Conservation (phyloP, 2,113 vertebrate genomes). For the Paedocypris sp. region DNA sequence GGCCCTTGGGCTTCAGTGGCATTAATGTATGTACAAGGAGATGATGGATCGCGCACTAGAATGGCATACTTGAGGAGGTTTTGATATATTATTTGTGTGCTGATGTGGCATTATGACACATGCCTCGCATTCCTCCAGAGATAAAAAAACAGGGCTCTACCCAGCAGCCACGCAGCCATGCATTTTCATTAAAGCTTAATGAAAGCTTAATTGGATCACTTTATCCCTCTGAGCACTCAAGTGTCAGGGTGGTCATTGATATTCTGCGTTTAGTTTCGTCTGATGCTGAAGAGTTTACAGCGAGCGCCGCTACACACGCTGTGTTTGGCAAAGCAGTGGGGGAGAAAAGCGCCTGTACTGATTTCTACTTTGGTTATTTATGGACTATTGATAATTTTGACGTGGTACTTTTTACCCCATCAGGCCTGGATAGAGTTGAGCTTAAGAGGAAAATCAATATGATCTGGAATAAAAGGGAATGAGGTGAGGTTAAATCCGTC, state of each 20-base stretch:
- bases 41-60: constrained; percentile 2
- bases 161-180: constrained; percentile 23
- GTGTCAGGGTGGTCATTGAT: constrained; percentile 22
- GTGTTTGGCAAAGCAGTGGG: not conserved
- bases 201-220: constrained; percentile 35
- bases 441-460: not conserved
- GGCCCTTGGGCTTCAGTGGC: constrained; percentile 1
- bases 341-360: not conserved
- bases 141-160: constrained; percentile 20
- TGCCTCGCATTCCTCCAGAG: constrained; percentile 19
- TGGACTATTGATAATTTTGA: not conserved
- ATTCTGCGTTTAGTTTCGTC: constrained; percentile 7
- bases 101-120: constrained; percentile 5
- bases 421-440: not conserved
- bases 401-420: not conserved
- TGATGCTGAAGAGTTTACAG: constrained; percentile 2
- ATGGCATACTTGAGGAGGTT: constrained; percentile 2
- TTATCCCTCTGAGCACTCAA: constrained; percentile 27
- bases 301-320: not conserved
- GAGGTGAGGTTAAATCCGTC: not conserved
- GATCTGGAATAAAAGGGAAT: not conserved
- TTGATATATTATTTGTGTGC: constrained; percentile 29
- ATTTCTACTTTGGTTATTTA: not conserved
- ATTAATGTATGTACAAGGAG: constrained; percentile 14
- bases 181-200: constrained; percentile 35